Evolutionary conservation across 2,888 invertebrate genomes (phyloP).

Genomic region (Pollenia labialis): DNA sequence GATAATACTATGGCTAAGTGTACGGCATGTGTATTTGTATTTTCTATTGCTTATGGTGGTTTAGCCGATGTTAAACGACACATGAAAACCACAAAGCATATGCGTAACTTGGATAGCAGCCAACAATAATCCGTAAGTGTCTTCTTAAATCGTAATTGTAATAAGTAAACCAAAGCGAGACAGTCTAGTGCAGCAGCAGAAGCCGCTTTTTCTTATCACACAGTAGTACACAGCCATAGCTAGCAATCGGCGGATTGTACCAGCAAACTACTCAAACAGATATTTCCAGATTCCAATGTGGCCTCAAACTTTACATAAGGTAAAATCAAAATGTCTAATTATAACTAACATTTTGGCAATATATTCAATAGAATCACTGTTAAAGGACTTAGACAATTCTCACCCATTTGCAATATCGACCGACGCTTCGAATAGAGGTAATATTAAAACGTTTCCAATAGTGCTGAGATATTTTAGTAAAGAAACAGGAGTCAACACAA

Average conservation of each 20-base stretch:
- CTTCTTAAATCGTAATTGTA: too few species aligned
- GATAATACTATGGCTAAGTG: constrained; percentile 17
- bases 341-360: constrained; percentile 8
- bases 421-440: constrained; percentile 42
- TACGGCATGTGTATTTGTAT: neutral
- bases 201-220: too few species aligned
- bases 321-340: neutral
- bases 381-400: constrained; percentile 13
- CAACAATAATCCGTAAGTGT: constrained; percentile 29
- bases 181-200: too few species aligned
- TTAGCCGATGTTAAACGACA: constrained; percentile 25
- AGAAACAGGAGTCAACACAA: constrained; percentile 27
- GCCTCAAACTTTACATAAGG: constrained; percentile 4
- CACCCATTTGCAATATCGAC: constrained; percentile 55
- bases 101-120: neutral
- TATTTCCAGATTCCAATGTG: constrained; percentile 6
- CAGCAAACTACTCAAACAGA: constrained; percentile 21
- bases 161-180: too few species aligned
- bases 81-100: constrained; percentile 29
- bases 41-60: constrained; percentile 20
- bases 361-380: constrained; percentile 30
- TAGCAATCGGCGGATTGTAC: too few species aligned
- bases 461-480: constrained; percentile 50
- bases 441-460: constrained; percentile 47
- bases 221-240: too few species aligned